A percentile compares a stretch with the other conserved stretches of the same genome.
Conservation (phyloP, 2,888 invertebrate genomes). For the Selenia dentaria region DNA sequence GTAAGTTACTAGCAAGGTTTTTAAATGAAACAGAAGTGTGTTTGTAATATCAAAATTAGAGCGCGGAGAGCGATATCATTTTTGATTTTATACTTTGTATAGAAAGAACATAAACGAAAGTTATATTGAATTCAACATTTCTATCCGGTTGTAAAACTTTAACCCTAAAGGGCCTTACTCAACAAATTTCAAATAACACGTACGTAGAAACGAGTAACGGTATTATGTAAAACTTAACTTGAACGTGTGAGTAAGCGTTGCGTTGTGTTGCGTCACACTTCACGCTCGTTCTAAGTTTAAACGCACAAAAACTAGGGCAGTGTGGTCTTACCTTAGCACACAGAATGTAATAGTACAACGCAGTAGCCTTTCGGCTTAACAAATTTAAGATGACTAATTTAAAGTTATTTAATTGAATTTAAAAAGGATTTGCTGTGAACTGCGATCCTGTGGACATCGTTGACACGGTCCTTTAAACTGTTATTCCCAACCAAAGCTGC, state of each 20-base stretch:
- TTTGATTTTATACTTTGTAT: too few species aligned
- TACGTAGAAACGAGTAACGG: background rate
- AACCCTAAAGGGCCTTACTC: constrained; percentile 6
- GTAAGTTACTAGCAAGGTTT: too few species aligned
- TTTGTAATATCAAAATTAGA: too few species aligned
- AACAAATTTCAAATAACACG: constrained; percentile 4
- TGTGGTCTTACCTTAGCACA: background rate
- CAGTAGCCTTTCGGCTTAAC: background rate
- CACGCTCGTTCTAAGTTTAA: constrained; percentile 5
- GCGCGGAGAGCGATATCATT: too few species aligned
- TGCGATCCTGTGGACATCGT: too few species aligned
- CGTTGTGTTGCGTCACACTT: constrained; percentile 5
- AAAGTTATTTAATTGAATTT: too few species aligned
- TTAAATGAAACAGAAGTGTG: too few species aligned
- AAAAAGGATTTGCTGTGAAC: too few species aligned
- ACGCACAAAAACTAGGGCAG: constrained; percentile 5
- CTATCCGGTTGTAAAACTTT: constrained; percentile 1
- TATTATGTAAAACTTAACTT: constrained; percentile 8
- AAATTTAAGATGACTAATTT: background rate
- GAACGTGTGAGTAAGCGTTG: constrained; percentile 3
- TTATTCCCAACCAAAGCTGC: too few species aligned
- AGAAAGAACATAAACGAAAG: background rate
- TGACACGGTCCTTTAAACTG: too few species aligned
- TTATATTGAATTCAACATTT: background rate
- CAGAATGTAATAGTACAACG: too few species aligned